A percentile compares a stretch with the other conserved stretches of the same genome.
phyloP scores from a whole-genome alignment of 1,140 invertebrate genomes.

The Drosophila aff. region DNA sequence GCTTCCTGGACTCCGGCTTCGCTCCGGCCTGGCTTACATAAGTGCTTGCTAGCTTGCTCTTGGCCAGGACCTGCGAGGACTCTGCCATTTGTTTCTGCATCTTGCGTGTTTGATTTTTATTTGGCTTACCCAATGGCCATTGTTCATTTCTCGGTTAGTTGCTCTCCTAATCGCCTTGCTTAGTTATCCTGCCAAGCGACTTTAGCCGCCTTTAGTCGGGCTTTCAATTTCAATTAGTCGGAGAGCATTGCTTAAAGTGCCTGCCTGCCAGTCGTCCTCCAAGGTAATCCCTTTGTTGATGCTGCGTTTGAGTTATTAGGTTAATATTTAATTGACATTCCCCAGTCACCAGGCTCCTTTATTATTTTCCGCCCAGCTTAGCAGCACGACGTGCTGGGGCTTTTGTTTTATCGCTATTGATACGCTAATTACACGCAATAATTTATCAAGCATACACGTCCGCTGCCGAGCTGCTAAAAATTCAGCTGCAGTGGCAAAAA shows the following conservation, averaged over 20 bases:
- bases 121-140: conserved; percentile 63
- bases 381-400: conserved; percentile 4
- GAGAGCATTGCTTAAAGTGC: conserved; percentile 52
- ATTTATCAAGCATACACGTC: conserved; percentile 60
- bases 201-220: conserved; percentile 31
- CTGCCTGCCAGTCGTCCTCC: neutral
- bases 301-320: conserved; percentile 49
- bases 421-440: conserved; percentile 78
- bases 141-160: conserved; percentile 80
- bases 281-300: conserved; percentile 22
- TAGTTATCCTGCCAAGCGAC: conserved; percentile 30
- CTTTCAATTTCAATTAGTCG: conserved; percentile 70
- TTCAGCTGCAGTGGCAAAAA: conserved; percentile 76
- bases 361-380: conserved; percentile 22
- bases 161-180: conserved; percentile 73
- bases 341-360: neutral
- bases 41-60: conserved; percentile 47
- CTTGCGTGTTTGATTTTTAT: conserved; percentile 72
- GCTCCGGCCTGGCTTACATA: conserved; percentile 64
- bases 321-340: conserved; percentile 67
- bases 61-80: neutral
- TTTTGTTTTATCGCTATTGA: conserved; percentile 66
- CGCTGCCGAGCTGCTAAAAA: conserved; percentile 59
- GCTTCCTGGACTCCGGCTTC: conserved; percentile 35
- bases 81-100: conserved; percentile 64